Evolutionary conservation across 2,888 invertebrate species (phyloP), one percentile per base, ranked within the genome.

Genomic region (Cephus sareptanus): DNA sequence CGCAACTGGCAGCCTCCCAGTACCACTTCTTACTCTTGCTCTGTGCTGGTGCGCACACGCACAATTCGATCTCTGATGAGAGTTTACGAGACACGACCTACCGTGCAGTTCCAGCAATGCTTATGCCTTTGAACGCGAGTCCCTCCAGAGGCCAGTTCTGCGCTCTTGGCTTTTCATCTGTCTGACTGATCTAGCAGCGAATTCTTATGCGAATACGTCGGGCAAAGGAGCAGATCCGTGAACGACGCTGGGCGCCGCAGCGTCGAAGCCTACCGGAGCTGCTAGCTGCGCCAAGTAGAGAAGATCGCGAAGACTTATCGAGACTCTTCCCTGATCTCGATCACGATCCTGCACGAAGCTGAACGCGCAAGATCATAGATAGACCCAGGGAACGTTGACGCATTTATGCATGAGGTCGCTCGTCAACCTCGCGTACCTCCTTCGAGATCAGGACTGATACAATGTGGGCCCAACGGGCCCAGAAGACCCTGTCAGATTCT

Each of bases 51-150:
- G 30, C 30, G 34, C 37, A 33, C 56, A 34, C 79, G 34, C 33
- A 79, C 83, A 83, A 85, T 86, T 85, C 85, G 86, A 87, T 87
- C 85, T 83, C 83, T 86, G 87, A 87, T 85, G 87, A 86, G 82
- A 86, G 76, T 86, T 87, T 87, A 86, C 86, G 87, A 87, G 79
- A 86, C 40, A 40, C 40, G 40, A 40, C 40, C 40, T 23, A 15
- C 40, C 40, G 15, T 23, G 23, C 4, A 23, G 23, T 56, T 23
- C 56, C 56, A 23, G 23, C 15, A 9, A 56, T 56, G 23, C 40
- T 56, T 6, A 1, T 56, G 40, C 9, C 56, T 56, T 23, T 56
- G 9, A 23, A 56, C 23, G 6, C 9, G 2, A 56, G 56, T 56
- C 9, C 23, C 56, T 23, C 15, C 2, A 23, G 56, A 56, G 23